phyloP scores from a whole-genome alignment of 2,797 vertebrate genomes.

The Spea hammondii region DNA sequence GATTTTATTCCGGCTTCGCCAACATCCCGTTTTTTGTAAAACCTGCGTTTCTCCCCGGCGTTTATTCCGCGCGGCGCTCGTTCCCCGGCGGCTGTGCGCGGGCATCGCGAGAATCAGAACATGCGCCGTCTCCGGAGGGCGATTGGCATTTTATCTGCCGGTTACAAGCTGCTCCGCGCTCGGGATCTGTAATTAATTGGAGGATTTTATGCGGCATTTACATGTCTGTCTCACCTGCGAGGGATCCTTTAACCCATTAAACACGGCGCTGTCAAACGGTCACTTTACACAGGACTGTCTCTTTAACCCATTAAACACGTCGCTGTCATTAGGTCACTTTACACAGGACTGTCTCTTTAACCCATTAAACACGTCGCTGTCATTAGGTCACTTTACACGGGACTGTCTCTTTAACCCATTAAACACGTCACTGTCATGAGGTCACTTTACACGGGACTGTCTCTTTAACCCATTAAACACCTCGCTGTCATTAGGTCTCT shows the following conservation, averaged over 20 bases:
- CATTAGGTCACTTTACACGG: background rate
- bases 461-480: background rate
- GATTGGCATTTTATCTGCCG: conserved; percentile 15
- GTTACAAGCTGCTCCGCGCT: conserved; percentile 13
- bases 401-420: background rate
- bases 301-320: conserved; percentile 1
- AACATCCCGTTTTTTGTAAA: no score
- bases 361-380: background rate
- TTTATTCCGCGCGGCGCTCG: no score
- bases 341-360: background rate
- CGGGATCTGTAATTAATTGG: background rate
- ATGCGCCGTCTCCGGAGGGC: conserved; percentile 3
- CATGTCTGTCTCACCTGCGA: background rate
- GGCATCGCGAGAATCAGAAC: conserved; percentile 27
- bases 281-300: background rate
- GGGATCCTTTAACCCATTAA: conserved; percentile 1
- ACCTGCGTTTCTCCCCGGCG: no score
- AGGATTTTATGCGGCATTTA: background rate
- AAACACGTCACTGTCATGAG: background rate
- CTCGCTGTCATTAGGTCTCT: background rate
- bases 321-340: background rate
- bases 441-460: background rate
- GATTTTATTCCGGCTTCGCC: no score
- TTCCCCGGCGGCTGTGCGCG: no score
- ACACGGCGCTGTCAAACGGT: background rate